Conservation (phyloP, 2,797 vertebrate genomes). For the Danio kyathit region DNA sequence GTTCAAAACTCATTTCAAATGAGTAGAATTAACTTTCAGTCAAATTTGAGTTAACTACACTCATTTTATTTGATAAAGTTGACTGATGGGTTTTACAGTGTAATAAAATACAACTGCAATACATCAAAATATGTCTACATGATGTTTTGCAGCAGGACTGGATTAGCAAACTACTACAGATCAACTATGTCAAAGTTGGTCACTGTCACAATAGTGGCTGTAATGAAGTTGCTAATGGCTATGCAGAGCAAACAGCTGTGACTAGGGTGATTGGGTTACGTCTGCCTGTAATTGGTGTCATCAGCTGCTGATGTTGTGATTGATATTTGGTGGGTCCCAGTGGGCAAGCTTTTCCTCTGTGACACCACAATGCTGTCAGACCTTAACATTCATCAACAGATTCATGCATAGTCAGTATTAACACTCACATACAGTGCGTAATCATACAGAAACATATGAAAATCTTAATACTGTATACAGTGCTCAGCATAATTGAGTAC, state of each 20-base stretch:
- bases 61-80: no score
- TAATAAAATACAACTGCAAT: neutral
- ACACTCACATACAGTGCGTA: conserved; percentile 3
- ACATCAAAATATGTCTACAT: neutral
- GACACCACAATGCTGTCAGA: neutral
- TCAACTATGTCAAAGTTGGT: conserved; percentile 15
- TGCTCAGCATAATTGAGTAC: no score
- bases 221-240: conserved; percentile 51
- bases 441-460: no score
- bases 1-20: no score
- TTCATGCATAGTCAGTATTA: conserved; percentile 10
- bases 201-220: conserved; percentile 21
- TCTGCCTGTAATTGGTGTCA: conserved; percentile 42
- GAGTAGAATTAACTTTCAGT: no score
- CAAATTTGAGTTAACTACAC: no score
- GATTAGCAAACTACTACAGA: conserved; percentile 14
- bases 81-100: no score
- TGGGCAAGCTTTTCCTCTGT: conserved; percentile 10
- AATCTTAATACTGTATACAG: no score
- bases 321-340: conserved; percentile 37
- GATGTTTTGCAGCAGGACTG: neutral
- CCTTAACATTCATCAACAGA: conserved; percentile 10
- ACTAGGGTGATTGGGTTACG: conserved; percentile 47
- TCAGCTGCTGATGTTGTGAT: conserved; percentile 50
- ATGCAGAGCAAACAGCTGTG: conserved; percentile 52